Base-by-base conservation (phyloP, 2,113 vertebrate genomes). In the Gymnobelideus leadbeateri region DNA sequence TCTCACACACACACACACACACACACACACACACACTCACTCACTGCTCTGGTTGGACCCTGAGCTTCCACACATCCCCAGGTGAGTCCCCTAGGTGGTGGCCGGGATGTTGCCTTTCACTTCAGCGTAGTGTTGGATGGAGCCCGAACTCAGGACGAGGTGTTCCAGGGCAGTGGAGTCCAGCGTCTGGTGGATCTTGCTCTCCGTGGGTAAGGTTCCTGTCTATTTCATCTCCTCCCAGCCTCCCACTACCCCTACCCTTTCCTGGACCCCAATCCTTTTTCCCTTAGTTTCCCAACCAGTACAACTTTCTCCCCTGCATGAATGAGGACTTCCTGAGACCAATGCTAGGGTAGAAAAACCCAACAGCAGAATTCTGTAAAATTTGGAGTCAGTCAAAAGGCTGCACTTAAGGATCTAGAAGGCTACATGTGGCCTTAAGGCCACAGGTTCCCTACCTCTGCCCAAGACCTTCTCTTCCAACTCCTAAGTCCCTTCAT, bases 111-210 rank as follows among this genome's bases (percentile, higher is more conserved):
- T 95, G 98, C 97, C 3, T 99, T 99, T 0, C 97, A 97, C 23
- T 98, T 99, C 61, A 97, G 98, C 10, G 97, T 98, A 0, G 98
- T 98, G 50, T 97, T 99, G 47, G 98, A 98, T 1, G 96, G 95
- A 0, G 97, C 97, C 0, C 53, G 97, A 96, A 98, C 98, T 2
- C 99, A 99, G 97, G 98, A 98, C 50, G 98, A 98, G 0, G 98
- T 99, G 95, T 99, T 99, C 31, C 97, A 98, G 8, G 98, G 98
- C 2, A 98, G 98, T 2, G 97, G 98, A 0, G 97, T 99, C 98
- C 98, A 97, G 96, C 97, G 96, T 51, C 97, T 99, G 96, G 98
- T 98, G 12, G 98, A 98, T 95, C 96, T 98, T 96, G 98, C 98
- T 0, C 57, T 98, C 19, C 96, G 97, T 0, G 99, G 99, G 99